Evolutionary conservation across 2,888 invertebrate genomes (phyloP), one percentile per base, ranked within the genome.

Genomic region (Pachycephus smyrnensis): DNA sequence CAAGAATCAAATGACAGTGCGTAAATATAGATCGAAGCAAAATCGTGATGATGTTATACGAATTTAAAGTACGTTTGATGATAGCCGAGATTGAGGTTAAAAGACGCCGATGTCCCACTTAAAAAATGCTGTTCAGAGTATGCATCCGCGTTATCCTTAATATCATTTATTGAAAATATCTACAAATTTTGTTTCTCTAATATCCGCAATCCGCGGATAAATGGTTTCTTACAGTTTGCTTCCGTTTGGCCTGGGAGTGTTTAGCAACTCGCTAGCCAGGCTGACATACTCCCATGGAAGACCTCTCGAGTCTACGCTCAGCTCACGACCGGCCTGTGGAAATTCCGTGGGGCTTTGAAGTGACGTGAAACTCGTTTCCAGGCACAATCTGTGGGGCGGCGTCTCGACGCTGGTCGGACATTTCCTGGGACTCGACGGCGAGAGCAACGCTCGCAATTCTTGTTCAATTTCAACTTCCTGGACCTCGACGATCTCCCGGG

Each of bases 301-400:
- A 73, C 90, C 90, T 11, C 88, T 86, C 77, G 91, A 90, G 82
- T 92, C 90, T 81, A 91, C 85, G 87, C 91, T 90, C 80, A 90
- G 87, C 82, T 91, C 91, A 35, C 91, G 87, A 77, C 89, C 87
- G 81, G 89, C 87, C 77, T 89, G 89, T 1, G 90, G 89, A 77
- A 89, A 88, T 79, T 91, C 89, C 75, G 91, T 90, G 1, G 93
- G 93, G 84, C 93, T 94, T 86, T 94, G 94, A 40, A 95, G 91
- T 81, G 95, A 95, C 35, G 96, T 95, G 91, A 96, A 96, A 86
- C 95, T 96, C 15, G 96, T 96, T 91, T 96, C 96, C 80, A 96
- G 92, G 87, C 94, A 95, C 73, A 96, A 91, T 81, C 93, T 92
- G 89, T 83, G 92, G 79, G 83, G 89, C 81, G 88, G 89, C 74